Evolutionary conservation across 2,113 vertebrate species (phyloP), one percentile per base, ranked within the genome.

Genomic region (Fulica atra): DNA sequence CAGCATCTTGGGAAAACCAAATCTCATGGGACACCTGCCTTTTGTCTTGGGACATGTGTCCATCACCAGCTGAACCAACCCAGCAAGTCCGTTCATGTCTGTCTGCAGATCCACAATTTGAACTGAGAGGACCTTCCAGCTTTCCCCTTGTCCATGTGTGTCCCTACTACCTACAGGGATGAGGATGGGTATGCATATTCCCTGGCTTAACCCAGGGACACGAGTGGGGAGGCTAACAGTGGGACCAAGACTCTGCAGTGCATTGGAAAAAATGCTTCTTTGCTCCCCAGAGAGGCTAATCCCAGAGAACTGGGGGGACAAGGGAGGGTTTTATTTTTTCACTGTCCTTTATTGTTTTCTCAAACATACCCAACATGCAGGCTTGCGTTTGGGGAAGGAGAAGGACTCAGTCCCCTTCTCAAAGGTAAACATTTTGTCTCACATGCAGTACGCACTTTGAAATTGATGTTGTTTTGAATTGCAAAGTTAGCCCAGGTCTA

Each of bases 181-280:
- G 13, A 20, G 15, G 56, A 70, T 0, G 6, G 25, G 16, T 11
- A 38, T 33, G 68, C 13, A 4, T 46, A 35, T 28, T 28, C 46
- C 51, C 33, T 79, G 16, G 7, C 20, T 79, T 78, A 78, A 78
- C 28, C 20, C 10, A 31, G 35, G 42, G 25, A 59, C 60, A 46
- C 0, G 1, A 19, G 36, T 3, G 0, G 19, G 19, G 11, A 74
- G 20, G 40, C n/a, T 50, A 42, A 56, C 29, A 4, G 5, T 36
- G n/a, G 31, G 44, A 42, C 40, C 50, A 61, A 42, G 59, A 92
- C 17, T 10, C 25, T 13, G 24, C 18, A 65, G 4, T 15, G n/a
- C 51, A 40, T 5, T 73, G n/a, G 54, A 81, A 95, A 81, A 7
- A 60, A 23, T 16, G 26, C 35, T 15, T 31, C 38, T 63, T 40